Percentiles rank a stretch among this genome's conserved stretches.
These are phyloP conservation scores for Ophion costatus DNA, from an alignment of 2,888 invertebrate species.

Conservation along the genomic window DNA sequence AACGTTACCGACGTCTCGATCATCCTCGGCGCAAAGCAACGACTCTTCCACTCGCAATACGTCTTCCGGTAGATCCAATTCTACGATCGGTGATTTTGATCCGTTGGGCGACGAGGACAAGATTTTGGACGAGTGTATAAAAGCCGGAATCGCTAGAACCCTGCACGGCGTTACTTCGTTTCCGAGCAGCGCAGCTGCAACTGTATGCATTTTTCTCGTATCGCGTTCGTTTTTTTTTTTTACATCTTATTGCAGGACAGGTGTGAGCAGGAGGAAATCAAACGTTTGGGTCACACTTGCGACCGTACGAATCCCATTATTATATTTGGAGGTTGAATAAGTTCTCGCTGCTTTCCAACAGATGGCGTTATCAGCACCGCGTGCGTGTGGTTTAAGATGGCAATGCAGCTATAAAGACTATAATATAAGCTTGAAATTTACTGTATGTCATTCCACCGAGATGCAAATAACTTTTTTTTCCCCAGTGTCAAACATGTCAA, in stretches of 20 bases:
- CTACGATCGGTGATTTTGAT: conserved; percentile 12
- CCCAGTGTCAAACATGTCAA: too few relatives aligned
- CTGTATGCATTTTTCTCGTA: background rate
- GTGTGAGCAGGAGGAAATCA: background rate
- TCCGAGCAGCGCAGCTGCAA: conserved; percentile 18
- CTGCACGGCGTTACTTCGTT: conserved; percentile 14
- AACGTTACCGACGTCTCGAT: background rate
- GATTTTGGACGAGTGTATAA: conserved; percentile 87
- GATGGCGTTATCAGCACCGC: too few relatives aligned
- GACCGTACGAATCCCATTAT: too few relatives aligned
- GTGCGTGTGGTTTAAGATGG: too few relatives aligned
- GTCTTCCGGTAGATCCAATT: conserved; percentile 1
- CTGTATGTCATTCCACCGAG: too few relatives aligned
- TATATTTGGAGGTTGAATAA: too few relatives aligned
- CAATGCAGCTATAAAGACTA: too few relatives aligned
- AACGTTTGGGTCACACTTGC: too few relatives aligned
- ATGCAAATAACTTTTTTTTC: too few relatives aligned
- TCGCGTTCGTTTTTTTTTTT: background rate
- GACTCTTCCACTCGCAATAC: background rate
- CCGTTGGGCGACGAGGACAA: conserved; percentile 84
- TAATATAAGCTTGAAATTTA: too few relatives aligned
- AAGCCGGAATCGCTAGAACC: conserved; percentile 86
- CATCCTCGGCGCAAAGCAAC: background rate
- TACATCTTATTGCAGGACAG: background rate
- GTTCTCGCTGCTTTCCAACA: too few relatives aligned